These are phyloP conservation scores for Hemichromis elongatus DNA, from an alignment of 2,113 vertebrate species.

Conservation along the genomic window DNA sequence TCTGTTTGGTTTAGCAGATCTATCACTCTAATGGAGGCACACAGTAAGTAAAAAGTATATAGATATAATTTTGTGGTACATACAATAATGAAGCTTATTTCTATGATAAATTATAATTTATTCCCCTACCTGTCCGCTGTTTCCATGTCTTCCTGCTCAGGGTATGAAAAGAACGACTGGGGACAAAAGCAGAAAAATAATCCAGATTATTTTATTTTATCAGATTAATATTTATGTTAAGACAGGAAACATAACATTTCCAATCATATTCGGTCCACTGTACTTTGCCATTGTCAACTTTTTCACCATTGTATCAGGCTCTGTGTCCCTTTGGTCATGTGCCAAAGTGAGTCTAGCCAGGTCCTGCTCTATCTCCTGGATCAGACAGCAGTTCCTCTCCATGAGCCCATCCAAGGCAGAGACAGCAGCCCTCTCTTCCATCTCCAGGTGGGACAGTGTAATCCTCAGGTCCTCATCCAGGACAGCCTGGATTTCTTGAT, in stretches of 20 bases:
- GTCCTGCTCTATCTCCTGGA: constrained; percentile 70
- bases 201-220: background rate
- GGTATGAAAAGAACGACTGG: constrained; percentile 23
- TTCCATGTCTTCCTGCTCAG: constrained; percentile 2
- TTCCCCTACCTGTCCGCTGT: constrained; percentile 34
- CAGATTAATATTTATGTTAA: background rate
- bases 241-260: background rate
- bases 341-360: constrained; percentile 52
- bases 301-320: constrained; percentile 39
- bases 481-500: constrained; percentile 68
- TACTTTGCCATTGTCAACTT: background rate
- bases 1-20: constrained; percentile 61
- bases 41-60: background rate
- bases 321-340: constrained; percentile 28
- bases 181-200: background rate
- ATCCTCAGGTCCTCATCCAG: constrained; percentile 69
- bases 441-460: constrained; percentile 71
- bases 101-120: background rate
- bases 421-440: constrained; percentile 68
- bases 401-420: constrained; percentile 61
- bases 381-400: constrained; percentile 65
- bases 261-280: background rate
- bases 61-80: background rate
- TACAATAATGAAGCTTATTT: background rate
- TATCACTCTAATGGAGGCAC: constrained; percentile 44